phyloP scores from a whole-genome alignment of 2,797 vertebrate species.

The Meda fulgida region DNA sequence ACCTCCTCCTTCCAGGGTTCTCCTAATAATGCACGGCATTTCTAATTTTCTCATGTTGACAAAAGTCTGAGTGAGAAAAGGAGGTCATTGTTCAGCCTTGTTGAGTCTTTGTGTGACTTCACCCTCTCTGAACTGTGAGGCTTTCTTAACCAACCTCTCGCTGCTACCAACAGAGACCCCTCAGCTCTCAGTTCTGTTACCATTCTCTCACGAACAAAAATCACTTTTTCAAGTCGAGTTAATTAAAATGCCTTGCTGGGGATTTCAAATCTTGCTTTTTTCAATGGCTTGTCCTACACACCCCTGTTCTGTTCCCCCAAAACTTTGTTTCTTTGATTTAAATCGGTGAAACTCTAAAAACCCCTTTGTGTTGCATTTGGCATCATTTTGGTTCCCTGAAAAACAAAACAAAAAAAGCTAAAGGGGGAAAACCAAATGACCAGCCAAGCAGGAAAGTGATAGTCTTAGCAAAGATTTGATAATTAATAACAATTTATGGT shows the following conservation, averaged over 20 bases:
- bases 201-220: constrained; percentile 65
- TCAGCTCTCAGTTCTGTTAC: constrained; percentile 53
- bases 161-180: constrained; percentile 54
- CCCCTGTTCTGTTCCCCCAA: constrained; percentile 36
- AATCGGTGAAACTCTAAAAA: constrained; percentile 58
- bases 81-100: constrained; percentile 63
- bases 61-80: constrained; percentile 63
- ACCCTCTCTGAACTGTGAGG: constrained; percentile 57
- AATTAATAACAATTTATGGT: constrained; percentile 59
- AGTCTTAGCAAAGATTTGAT: constrained; percentile 60
- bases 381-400: constrained; percentile 43
- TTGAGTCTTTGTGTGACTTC: constrained; percentile 65
- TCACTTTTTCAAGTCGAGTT: constrained; percentile 66
- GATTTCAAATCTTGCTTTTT: constrained; percentile 62
- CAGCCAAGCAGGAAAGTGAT: constrained; percentile 56
- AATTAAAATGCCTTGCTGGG: constrained; percentile 69
- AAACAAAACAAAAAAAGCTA: constrained; percentile 40
- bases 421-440: constrained; percentile 32
- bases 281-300: constrained; percentile 46
- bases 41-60: constrained; percentile 69
- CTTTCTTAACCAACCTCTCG: constrained; percentile 55
- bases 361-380: constrained; percentile 61
- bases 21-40: constrained; percentile 62
- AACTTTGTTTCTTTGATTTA: constrained; percentile 62
- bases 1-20: constrained; percentile 64